A percentile compares a stretch with the other conserved stretches of the same genome.
Evolutionary conservation across 2,113 vertebrate genomes (phyloP).

Genomic region (Phrynosoma blainvillii): DNA sequence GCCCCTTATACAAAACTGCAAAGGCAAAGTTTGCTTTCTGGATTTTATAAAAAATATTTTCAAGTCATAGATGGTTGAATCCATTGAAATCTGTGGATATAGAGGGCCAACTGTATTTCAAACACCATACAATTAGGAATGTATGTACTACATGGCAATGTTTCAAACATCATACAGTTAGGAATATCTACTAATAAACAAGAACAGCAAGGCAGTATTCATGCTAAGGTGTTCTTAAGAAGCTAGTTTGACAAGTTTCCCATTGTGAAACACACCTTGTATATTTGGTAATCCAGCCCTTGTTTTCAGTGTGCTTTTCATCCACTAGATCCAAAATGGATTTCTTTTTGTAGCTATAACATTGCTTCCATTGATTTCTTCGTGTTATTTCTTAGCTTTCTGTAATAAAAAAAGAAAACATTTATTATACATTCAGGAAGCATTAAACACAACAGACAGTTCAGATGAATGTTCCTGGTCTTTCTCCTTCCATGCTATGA

Average conservation of each 20-base stretch:
- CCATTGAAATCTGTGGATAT: no score
- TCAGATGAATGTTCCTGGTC: neutral
- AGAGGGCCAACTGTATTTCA: neutral
- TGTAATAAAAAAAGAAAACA: neutral
- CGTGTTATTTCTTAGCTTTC: neutral
- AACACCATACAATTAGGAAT: neutral
- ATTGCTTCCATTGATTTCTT: neutral
- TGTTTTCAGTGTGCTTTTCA: neutral
- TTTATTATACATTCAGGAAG: neutral
- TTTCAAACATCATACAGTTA: neutral
- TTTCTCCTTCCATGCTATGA: neutral
- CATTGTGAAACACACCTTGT: neutral
- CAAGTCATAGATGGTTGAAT: no score
- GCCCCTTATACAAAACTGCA: no score
- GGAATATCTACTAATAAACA: neutral
- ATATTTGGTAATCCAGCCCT: neutral
- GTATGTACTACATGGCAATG: no score
- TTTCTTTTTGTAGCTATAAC: neutral
- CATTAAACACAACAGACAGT: neutral
- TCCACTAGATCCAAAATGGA: neutral
- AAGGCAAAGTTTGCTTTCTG: no score
- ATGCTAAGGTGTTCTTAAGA: neutral
- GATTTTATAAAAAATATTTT: no score
- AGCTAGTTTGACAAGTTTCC: neutral
- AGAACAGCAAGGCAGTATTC: neutral